Percentiles rank a stretch among this genome's conserved stretches.
Conservation (phyloP, 2,888 invertebrate species). For the Ennomos fuscantarius region DNA sequence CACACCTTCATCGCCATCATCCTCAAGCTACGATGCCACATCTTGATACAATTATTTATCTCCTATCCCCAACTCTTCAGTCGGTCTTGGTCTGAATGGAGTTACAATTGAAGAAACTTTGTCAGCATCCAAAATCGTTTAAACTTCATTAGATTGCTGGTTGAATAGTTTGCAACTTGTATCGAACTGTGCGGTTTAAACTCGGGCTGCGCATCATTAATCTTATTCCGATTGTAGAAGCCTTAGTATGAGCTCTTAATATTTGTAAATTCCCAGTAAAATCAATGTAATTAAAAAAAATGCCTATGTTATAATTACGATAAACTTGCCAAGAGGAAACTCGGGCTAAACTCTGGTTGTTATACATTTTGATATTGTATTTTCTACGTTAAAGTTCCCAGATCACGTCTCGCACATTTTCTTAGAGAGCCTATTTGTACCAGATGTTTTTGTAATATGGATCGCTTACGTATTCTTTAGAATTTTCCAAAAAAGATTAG, state of each 20-base stretch:
- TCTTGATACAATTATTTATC: constrained; percentile 1
- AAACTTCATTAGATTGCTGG: constrained; percentile 20
- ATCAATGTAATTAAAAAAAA: no score
- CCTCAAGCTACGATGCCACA: not conserved
- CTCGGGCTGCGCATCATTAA: constrained; percentile 9
- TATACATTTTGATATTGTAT: constrained; percentile 3
- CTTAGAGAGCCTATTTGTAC: constrained; percentile 20
- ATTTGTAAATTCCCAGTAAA: no score
- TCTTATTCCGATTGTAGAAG: constrained; percentile 1
- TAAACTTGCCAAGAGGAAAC: no score
- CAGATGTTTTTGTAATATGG: constrained; percentile 25
- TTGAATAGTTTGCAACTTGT: constrained; percentile 26
- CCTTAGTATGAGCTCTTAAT: no score
- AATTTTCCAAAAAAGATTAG: constrained; percentile 16
- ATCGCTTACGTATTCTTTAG: constrained; percentile 26
- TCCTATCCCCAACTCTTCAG: constrained; percentile 9
- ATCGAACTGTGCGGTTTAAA: constrained; percentile 27
- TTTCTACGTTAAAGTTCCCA: constrained; percentile 13
- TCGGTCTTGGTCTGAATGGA: constrained; percentile 10
- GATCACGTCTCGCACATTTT: constrained; percentile 29
- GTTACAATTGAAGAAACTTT: constrained; percentile 13
- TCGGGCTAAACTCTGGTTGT: not conserved
- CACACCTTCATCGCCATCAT: no score
- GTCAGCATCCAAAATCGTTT: constrained; percentile 20
- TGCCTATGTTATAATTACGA: no score